A percentile compares a stretch with the other conserved stretches of the same genome.
These are phyloP conservation scores for Macrotus californicus DNA, from an alignment of 2,113 vertebrate genomes.

Conservation along the genomic window DNA sequence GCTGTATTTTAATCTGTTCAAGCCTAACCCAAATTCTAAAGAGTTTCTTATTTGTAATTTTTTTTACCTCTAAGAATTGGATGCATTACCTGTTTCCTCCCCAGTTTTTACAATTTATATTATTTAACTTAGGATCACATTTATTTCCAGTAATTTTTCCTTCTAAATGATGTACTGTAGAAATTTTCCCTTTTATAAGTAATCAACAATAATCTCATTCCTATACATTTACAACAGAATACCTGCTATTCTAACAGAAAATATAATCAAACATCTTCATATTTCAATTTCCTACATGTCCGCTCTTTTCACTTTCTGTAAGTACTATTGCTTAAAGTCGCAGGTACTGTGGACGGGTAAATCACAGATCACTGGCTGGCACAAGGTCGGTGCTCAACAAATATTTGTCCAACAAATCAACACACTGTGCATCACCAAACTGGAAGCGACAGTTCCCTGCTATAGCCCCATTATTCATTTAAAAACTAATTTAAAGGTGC, in stretches of 20 bases:
- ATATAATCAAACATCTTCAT: neutral
- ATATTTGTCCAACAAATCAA: neutral
- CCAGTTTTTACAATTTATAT: neutral
- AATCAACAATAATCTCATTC: neutral
- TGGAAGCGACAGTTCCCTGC: neutral
- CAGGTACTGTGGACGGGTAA: neutral
- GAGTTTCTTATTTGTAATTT: neutral
- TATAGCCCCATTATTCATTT: neutral
- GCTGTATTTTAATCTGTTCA: neutral
- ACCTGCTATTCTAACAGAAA: neutral
- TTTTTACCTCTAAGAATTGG: neutral
- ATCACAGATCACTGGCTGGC: neutral
- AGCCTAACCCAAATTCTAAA: neutral
- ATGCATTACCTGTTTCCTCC: neutral
- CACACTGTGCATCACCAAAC: neutral
- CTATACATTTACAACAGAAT: neutral
- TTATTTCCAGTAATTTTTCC: constrained; percentile 19
- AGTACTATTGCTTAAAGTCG: neutral
- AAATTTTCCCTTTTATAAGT: neutral
- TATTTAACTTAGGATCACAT: neutral
- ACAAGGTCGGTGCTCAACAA: neutral
- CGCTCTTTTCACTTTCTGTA: neutral
- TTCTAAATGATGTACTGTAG: neutral
- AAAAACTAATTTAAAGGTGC: neutral
- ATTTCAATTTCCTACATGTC: neutral